These are phyloP conservation scores for Tachysurus vachellii DNA, from an alignment of 2,113 vertebrate species.

Conservation along the genomic window DNA sequence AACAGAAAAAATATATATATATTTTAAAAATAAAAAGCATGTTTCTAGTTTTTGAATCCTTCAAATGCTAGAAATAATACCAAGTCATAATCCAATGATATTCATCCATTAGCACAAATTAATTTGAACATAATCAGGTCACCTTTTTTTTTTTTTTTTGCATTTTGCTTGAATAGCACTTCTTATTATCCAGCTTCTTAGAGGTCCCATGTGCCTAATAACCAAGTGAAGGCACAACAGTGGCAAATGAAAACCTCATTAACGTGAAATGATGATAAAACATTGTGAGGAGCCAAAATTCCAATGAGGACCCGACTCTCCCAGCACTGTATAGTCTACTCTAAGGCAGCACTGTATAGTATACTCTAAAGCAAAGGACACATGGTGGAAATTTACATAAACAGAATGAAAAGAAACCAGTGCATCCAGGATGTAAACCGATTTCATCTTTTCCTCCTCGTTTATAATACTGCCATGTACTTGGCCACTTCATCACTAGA, in stretches of 20 bases:
- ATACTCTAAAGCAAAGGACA: background rate
- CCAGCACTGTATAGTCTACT: background rate
- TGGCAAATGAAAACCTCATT: background rate
- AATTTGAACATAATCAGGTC: background rate
- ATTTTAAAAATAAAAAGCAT: background rate
- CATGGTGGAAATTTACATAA: conserved; percentile 15
- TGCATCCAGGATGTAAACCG: background rate
- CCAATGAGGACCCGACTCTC: background rate
- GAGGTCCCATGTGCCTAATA: background rate
- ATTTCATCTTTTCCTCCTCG: conserved; percentile 11
- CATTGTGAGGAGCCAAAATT: background rate
- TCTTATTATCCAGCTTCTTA: background rate
- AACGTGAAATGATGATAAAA: background rate
- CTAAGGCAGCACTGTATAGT: background rate
- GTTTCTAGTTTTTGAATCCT: background rate
- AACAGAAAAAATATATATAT: background rate
- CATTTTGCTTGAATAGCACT: background rate
- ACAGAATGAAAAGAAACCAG: background rate
- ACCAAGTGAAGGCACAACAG: background rate
- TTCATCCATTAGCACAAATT: too few species aligned
- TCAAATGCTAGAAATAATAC: background rate
- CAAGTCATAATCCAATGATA: background rate
- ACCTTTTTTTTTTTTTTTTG: background rate
- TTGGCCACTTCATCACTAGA: conserved; percentile 36
- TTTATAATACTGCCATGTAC: conserved; percentile 27